Evolutionary conservation across 1,140 invertebrate genomes (phyloP).

Genomic region (Heliconius congener): DNA sequence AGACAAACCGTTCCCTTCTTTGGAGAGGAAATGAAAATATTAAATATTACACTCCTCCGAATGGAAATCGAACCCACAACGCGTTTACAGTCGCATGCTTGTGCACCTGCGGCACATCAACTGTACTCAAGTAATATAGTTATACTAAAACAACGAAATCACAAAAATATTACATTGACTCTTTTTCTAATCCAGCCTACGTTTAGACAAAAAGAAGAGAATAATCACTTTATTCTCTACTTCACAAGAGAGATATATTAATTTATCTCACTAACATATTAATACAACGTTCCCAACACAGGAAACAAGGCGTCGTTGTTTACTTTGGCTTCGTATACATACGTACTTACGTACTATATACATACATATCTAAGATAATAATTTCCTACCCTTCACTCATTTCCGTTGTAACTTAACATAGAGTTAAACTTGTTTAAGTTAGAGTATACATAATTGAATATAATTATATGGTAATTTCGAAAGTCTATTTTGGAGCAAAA

Average conservation of each 20-base stretch:
- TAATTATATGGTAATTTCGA: neutral
- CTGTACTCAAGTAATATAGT: no score
- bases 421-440: neutral
- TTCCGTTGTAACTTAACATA: neutral
- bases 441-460: neutral
- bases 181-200: no score
- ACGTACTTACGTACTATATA: neutral
- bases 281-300: neutral
- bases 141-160: no score
- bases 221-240: no score
- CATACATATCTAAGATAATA: constrained; percentile 2
- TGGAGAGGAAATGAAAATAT: no score
- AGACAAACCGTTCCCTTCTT: no score
- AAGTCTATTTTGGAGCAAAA: no score
- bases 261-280: neutral
- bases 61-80: no score
- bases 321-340: neutral
- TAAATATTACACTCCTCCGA: no score
- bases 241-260: neutral
- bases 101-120: no score
- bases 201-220: neutral
- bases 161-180: no score
- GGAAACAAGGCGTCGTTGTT: neutral
- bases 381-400: constrained; percentile 1
- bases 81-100: no score